Base-by-base conservation (phyloP, 1,140 invertebrate species). In the Acromyrmex heyeri region DNA sequence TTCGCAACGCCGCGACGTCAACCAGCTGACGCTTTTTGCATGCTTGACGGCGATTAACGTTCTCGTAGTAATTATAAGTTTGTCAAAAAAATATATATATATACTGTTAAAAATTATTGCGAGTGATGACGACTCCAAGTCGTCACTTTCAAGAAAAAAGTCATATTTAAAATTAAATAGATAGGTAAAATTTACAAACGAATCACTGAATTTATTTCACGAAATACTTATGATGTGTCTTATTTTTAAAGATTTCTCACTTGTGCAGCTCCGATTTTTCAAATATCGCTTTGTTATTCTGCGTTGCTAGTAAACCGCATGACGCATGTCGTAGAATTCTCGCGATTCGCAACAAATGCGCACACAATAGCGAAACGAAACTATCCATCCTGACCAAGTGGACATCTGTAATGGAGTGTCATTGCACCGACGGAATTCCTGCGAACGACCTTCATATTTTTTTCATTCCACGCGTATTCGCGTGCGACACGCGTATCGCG, bases 371-470 rank as follows among this genome's bases (percentile, higher is more conserved):
- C 38, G 72, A 87, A 77, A 65, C 72, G 64, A 87, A 87, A 59
- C 86, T 87, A 89, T 90, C 67, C 69, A 90, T 90, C 67, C 57
- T 55, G n/a, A 30, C 18, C 65, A 44, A 18, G 21, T 27, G 24
- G 7, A 27, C 53, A 27, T 65, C 14, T 24, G 82, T 21, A 21
- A 16, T 30, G 12, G 24, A 73, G 67, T 87, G 89, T 90, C 89
- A 44, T 90, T 90, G 89, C 89, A 90, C 89, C 86, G 82, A 70
- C 34, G 64, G 88, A 90, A 90, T 90, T 89, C 86, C 79, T 86
- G 44, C 79, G 38, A 79, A 86, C 89, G 89, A 87, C 89, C 88
- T 89, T 89, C 86, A 81, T 90, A 87, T 87, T 83, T 86, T 79
- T 57, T 69, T 55, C 65, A 67, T 90, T 87, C 85, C 85, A 38